Evolutionary conservation across 2,888 invertebrate genomes (phyloP).

Genomic region (Drosophila silvestris): DNA sequence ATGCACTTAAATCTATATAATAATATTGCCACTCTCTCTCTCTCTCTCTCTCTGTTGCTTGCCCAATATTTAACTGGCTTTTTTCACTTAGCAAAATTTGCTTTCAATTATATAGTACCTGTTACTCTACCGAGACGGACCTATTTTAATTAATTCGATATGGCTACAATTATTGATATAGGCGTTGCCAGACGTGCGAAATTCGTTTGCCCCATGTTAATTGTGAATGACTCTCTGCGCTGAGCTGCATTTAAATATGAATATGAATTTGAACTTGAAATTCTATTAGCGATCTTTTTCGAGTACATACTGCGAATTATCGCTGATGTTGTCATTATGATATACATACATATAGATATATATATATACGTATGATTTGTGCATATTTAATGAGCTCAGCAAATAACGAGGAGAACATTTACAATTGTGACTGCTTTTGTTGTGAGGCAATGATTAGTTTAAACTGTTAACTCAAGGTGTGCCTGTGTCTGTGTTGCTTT

Average conservation of each 20-base stretch:
- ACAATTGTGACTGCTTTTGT: constrained; percentile 4
- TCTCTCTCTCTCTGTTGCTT: neutral
- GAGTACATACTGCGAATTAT: constrained; percentile 15
- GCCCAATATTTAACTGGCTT: neutral
- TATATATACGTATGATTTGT: constrained; percentile 10
- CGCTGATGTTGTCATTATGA: constrained; percentile 10
- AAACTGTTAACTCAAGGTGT: constrained; percentile 24
- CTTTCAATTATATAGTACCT: neutral
- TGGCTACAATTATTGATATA: neutral
- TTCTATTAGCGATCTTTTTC: constrained; percentile 50
- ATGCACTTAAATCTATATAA: neutral
- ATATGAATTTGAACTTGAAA: constrained; percentile 67
- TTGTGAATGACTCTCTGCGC: constrained; percentile 2
- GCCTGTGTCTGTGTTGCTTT: neutral
- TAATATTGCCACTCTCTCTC: neutral
- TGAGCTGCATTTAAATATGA: constrained; percentile 34
- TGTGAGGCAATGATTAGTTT: constrained; percentile 13
- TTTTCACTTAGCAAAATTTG: neutral
- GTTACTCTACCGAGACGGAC: neutral
- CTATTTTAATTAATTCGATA: neutral
- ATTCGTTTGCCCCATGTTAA: neutral
- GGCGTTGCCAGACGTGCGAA: constrained; percentile 17
- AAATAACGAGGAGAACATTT: constrained; percentile 31
- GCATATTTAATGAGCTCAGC: constrained; percentile 40
- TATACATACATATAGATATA: neutral